A percentile compares a stretch with the other conserved stretches of the same genome.
Conservation (phyloP, 30 jellyfish, hydroid and myxozoan species). For the Cassiopea xamachana region DNA sequence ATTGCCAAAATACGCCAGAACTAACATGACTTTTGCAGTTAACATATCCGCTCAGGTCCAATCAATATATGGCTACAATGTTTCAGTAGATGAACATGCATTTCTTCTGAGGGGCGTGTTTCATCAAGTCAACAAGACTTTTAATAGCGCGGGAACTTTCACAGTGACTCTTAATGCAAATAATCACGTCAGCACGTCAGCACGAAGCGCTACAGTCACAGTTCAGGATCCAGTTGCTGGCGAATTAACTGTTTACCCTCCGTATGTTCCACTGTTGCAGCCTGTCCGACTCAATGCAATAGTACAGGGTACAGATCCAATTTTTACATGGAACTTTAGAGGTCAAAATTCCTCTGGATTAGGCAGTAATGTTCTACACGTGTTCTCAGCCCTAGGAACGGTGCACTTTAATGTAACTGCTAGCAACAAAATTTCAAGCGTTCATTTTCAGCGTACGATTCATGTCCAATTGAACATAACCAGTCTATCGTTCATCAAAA, state of each 20-base stretch:
- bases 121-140: neutral
- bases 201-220: neutral
- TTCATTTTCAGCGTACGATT: neutral
- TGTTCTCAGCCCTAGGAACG: slow-evolving; percentile 44
- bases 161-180: slow-evolving; percentile 42
- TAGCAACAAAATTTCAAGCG: slow-evolving; percentile 39
- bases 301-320: slow-evolving; percentile 36
- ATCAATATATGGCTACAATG: slow-evolving; percentile 54
- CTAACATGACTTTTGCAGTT: slow-evolving; percentile 5
- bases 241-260: slow-evolving; percentile 1
- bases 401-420: slow-evolving; percentile 36
- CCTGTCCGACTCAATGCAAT: neutral
- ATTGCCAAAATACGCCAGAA: slow-evolving; percentile 12
- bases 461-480: slow-evolving; percentile 22
- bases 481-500: slow-evolving; percentile 8
- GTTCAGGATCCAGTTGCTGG: slow-evolving; percentile 65
- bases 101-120: neutral
- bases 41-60: neutral
- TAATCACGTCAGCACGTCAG: slow-evolving; percentile 71
- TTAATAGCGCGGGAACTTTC: slow-evolving; percentile 27
- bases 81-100: neutral
- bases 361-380: neutral
- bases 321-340: slow-evolving; percentile 28
- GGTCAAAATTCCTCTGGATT: neutral
- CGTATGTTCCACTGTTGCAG: slow-evolving; percentile 20